Evolutionary conservation across 2,113 vertebrate genomes (phyloP).

Genomic region (Grantiella picta): DNA sequence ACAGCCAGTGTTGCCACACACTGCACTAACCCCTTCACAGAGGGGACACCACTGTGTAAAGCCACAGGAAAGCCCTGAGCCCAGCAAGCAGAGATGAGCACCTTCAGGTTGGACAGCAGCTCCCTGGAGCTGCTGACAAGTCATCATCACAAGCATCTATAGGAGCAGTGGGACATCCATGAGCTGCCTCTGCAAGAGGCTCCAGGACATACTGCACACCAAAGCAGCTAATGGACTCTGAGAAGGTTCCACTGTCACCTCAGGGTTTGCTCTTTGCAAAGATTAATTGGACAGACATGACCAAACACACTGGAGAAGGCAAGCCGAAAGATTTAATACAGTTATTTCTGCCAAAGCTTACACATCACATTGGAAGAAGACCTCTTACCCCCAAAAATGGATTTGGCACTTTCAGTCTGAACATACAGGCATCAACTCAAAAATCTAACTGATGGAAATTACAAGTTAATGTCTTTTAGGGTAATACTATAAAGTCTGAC

Average conservation of each 20-base stretch:
- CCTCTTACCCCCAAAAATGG: neutral
- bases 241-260: neutral
- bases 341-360: neutral
- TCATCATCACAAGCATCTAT: rapidly evolving
- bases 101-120: neutral
- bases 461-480: neutral
- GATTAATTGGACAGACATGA: neutral
- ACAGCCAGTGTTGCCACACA: neutral
- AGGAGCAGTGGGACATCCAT: rapidly evolving
- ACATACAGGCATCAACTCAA: neutral
- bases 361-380: neutral
- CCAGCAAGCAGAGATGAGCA: neutral
- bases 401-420: neutral
- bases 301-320: neutral
- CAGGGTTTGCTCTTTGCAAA: neutral
- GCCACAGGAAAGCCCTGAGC: neutral
- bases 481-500: neutral
- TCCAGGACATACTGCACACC: neutral
- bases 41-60: neutral
- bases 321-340: neutral
- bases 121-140: neutral
- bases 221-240: neutral
- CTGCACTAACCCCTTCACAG: neutral
- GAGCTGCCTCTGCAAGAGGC: neutral
- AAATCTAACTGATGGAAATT: neutral